Evolutionary conservation across 2,888 invertebrate genomes (phyloP).

Genomic region (Limnephilus rhombicus): DNA sequence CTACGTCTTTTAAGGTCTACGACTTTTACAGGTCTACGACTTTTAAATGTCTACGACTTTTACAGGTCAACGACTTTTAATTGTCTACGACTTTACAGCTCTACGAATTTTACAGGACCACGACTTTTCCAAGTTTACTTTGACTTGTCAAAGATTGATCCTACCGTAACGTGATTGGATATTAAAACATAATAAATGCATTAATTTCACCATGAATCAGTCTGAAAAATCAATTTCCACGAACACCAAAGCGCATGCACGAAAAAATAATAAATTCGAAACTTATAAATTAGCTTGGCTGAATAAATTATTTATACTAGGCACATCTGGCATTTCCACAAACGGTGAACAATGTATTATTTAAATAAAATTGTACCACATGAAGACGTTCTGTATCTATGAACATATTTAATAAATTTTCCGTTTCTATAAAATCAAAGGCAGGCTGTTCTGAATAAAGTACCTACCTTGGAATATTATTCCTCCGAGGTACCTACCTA

Average conservation of each 20-base stretch:
- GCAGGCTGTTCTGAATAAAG: neutral
- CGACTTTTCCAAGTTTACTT: neutral
- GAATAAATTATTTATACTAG: neutral
- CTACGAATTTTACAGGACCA: no score
- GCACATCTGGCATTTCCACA: constrained; percentile 11
- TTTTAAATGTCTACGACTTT: neutral
- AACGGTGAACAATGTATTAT: constrained; percentile 21
- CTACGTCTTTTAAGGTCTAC: no score
- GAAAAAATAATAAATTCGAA: neutral
- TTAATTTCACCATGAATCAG: neutral
- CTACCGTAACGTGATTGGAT: neutral
- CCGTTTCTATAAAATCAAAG: neutral
- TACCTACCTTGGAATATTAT: neutral
- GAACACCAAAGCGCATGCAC: neutral
- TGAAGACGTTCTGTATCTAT: neutral
- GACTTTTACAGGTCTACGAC: neutral
- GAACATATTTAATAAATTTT: neutral
- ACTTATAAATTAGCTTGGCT: neutral
- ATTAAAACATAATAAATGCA: neutral
- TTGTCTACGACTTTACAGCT: neutral
- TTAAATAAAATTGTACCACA: neutral
- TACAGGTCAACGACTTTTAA: no score
- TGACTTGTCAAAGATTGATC: neutral
- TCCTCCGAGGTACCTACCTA: no score
- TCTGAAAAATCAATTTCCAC: neutral